Conservation (phyloP, 2,888 invertebrate genomes). For the Flabesymbios commensalis region DNA sequence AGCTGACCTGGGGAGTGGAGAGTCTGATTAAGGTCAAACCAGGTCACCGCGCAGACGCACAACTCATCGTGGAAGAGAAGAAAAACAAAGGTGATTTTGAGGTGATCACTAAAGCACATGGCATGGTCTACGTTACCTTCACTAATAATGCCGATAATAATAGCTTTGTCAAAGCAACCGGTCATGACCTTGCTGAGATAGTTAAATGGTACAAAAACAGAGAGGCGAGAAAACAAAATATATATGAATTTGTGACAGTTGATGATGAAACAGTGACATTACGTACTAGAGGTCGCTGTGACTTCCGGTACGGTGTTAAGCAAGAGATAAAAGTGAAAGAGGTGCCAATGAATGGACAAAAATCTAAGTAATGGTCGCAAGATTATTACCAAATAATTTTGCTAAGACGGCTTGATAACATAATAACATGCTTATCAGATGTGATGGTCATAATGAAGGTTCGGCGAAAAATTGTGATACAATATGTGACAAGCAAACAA, state of each 20-base stretch:
- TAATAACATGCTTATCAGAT: too few species aligned
- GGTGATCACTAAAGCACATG: constrained; percentile 38
- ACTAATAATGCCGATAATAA: constrained; percentile 35
- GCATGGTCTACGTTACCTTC: constrained; percentile 35
- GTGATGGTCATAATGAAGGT: too few species aligned
- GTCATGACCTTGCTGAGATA: constrained; percentile 27
- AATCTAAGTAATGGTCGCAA: too few species aligned
- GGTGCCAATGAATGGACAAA: constrained; percentile 16
- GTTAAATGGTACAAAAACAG: constrained; percentile 21
- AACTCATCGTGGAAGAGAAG: constrained; percentile 56
- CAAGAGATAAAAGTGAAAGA: constrained; percentile 35
- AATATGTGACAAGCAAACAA: too few species aligned
- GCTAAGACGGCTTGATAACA: too few species aligned
- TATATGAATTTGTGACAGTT: constrained; percentile 15
- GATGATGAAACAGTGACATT: constrained; percentile 15
- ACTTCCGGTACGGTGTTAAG: constrained; percentile 38
- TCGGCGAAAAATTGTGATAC: too few species aligned
- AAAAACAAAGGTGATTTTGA: constrained; percentile 41
- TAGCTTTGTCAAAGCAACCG: constrained; percentile 30
- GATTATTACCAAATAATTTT: too few species aligned
- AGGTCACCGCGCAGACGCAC: constrained; percentile 52
- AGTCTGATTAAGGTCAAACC: constrained; percentile 46
- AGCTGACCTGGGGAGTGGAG: constrained; percentile 60
- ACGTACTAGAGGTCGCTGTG: constrained; percentile 30
- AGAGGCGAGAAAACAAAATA: constrained; percentile 16